A percentile compares a stretch with the other conserved stretches of the same genome.
Evolutionary conservation across 2,888 invertebrate species (phyloP).

Genomic region (Polyploca ridens): DNA sequence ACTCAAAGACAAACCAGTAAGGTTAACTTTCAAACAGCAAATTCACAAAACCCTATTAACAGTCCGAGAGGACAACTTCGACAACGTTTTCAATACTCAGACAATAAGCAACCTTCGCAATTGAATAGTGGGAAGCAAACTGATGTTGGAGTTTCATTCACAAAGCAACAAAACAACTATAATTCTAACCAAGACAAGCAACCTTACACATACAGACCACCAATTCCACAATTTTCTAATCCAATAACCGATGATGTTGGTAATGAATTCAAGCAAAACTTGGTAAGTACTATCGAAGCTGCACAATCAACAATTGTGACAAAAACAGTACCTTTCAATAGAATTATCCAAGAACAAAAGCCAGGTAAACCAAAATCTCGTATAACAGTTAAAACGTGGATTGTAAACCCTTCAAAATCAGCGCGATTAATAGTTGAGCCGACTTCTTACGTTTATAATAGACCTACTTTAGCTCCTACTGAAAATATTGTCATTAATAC

Average conservation of each 20-base stretch:
- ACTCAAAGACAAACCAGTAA: conserved; percentile 44
- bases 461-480: conserved; percentile 49
- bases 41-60: conserved; percentile 44
- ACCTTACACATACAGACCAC: conserved; percentile 52
- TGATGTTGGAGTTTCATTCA: conserved; percentile 44
- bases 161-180: conserved; percentile 54
- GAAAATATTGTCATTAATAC: conserved; percentile 48
- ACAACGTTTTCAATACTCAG: conserved; percentile 50
- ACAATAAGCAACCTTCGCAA: conserved; percentile 45
- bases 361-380: conserved; percentile 67
- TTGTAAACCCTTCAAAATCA: conserved; percentile 70
- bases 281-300: conserved; percentile 68
- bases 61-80: conserved; percentile 36
- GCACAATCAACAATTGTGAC: conserved; percentile 65
- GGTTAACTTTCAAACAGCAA: conserved; percentile 34
- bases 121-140: conserved; percentile 48
- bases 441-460: conserved; percentile 59
- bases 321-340: conserved; percentile 70
- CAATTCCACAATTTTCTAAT: conserved; percentile 46
- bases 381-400: conserved; percentile 77
- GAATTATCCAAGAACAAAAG: conserved; percentile 62
- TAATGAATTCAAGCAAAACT: conserved; percentile 65
- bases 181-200: conserved; percentile 48
- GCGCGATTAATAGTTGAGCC: conserved; percentile 58
- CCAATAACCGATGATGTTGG: conserved; percentile 47